Base-by-base conservation (phyloP, 2,113 vertebrate species). In the Meles meles region DNA sequence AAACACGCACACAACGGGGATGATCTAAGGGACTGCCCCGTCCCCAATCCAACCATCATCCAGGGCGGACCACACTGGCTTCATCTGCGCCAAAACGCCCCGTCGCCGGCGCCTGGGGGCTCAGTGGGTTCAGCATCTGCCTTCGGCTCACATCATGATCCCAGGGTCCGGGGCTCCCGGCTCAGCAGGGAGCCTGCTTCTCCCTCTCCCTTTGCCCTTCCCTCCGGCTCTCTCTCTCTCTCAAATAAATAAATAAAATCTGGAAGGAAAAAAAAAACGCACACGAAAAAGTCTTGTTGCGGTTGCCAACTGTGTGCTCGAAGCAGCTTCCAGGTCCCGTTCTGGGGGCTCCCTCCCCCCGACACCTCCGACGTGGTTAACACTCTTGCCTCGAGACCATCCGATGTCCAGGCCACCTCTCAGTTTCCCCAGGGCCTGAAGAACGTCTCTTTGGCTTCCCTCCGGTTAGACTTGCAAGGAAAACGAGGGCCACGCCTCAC, bases 291-390 rank as follows among this genome's bases (percentile, higher is more conserved):
- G 7, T 92, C 67, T 72, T 8, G 57, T 21, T 17, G 1, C 3
- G 3, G 15, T 15, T 12, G 31, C 55, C 0, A 0, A 17, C 7
- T 14, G 15, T 8, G 49, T 23, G 13, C 49, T 52, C 47, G 42
- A 93, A 63, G 81, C 21, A 29, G 34, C 29, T 37, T 52, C 79
- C 39, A 14, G 39, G 17, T 29, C 65, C 37, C 21, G 0, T 14
- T 12, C 8, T 29, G 80, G 67, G 52, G 6, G 1, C 17, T 18
- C 20, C 39, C 9, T 82, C 20, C 23, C n/a, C 47, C 61, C 23
- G 9, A 3, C 0, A 0, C 57, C 49, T 13, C 37, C 2, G 2
- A 82, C 20, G 7, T 27, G 20, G 55, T 42, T 11, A 42, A 34
- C 2, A 7, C 27, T 31, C 55, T 37, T 37, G 34, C 23, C 67